Conservation (phyloP, 2,113 vertebrate genomes). For the Phocoena sinus region DNA sequence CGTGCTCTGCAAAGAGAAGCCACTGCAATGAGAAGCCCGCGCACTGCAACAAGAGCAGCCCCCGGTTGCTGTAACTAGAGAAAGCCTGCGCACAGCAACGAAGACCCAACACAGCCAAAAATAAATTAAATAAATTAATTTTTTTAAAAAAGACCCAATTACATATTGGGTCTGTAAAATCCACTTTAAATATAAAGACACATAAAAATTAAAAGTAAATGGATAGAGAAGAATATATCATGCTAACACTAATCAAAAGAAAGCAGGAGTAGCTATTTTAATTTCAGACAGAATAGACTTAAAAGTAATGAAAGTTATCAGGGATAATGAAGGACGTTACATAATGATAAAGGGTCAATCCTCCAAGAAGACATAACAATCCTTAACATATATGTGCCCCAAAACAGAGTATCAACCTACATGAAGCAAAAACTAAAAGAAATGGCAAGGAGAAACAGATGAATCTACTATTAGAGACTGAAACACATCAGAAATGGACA, state of each 20-base stretch:
- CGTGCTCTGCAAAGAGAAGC: too few species aligned
- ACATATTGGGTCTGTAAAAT: background rate
- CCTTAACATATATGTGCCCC: background rate
- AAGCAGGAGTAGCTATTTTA: background rate
- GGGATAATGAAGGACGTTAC: background rate
- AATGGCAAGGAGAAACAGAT: background rate
- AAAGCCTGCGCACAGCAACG: too few species aligned
- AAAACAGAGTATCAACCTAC: background rate
- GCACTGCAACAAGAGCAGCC: too few species aligned
- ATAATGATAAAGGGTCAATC: background rate
- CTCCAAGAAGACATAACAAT: background rate
- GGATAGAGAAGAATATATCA: background rate
- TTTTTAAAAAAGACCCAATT: background rate
- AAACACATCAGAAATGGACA: background rate
- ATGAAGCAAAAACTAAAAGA: background rate
- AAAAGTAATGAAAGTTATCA: background rate
- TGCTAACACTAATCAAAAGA: background rate
- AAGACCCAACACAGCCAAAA: too few species aligned
- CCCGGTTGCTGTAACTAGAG: too few species aligned
- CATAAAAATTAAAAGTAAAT: background rate
- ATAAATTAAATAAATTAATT: too few species aligned
- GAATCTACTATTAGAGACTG: background rate
- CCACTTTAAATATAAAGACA: background rate
- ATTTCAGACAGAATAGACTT: background rate
- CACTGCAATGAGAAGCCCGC: too few species aligned